phyloP scores from a whole-genome alignment of 30 jellyfish, hydroid and myxozoan genomes.

The Catostylus mosaicus region DNA sequence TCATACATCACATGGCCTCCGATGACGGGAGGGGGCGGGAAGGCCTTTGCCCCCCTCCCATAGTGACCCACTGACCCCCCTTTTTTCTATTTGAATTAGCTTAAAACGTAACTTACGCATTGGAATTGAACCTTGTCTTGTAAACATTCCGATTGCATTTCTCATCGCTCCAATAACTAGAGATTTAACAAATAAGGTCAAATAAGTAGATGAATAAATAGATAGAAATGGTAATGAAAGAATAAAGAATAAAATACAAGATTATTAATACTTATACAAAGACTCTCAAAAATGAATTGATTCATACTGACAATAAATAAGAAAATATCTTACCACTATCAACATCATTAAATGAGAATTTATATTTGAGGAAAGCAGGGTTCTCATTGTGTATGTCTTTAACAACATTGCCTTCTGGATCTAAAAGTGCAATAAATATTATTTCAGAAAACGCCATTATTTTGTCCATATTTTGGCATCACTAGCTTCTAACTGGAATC shows the following conservation, averaged over 20 bases:
- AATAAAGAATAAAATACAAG: too few species aligned
- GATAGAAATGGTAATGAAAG: not conserved
- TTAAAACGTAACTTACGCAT: too few species aligned
- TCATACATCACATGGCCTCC: too few species aligned
- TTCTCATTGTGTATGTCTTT: conserved; percentile 91
- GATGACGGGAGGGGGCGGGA: too few species aligned
- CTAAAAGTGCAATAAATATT: conserved; percentile 24
- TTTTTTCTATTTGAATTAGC: too few species aligned
- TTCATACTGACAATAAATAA: not conserved
- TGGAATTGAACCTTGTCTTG: conserved; percentile 49
- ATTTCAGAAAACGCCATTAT: not conserved
- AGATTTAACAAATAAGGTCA: not conserved
- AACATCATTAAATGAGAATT: conserved; percentile 79
- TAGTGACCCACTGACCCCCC: too few species aligned
- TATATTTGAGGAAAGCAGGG: conserved; percentile 81
- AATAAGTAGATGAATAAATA: not conserved
- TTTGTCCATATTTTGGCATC: too few species aligned
- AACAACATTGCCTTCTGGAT: conserved; percentile 82
- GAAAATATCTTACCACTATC: conserved; percentile 66
- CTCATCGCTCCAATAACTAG: conserved; percentile 51
- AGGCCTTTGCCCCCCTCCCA: too few species aligned
- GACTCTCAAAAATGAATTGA: not conserved
- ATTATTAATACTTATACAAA: too few species aligned
- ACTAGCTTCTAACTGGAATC: too few species aligned
- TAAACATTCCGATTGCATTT: conserved; percentile 45